Evolutionary conservation across 1,140 invertebrate species (phyloP), one percentile per base, ranked within the genome.

Genomic region (Olivierus martensii): DNA sequence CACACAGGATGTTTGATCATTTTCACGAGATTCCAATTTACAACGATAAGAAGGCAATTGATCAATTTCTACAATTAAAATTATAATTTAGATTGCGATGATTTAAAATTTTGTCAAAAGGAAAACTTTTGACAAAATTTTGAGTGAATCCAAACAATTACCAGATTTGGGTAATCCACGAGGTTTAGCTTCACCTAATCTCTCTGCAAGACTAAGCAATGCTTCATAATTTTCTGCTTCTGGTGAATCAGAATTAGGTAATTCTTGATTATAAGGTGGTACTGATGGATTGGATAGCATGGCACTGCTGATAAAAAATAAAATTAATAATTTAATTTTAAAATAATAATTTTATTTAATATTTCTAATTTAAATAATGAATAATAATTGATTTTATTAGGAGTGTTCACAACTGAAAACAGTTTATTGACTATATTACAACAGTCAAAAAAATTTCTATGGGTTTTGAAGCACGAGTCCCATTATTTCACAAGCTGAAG

Each of bases 181-280:
- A 6, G 67, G 64, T n/a, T 66, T 43, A 22, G 41, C 70, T 46
- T 71, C 69, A 12, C 70, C 70, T 36, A 70, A 51, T 42, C 67
- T 56, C 45, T 71, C 70, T 3, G 69, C 69, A 38, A 73, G 52
- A 49, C 48, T 17, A 37, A 70, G 55, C 46, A 71, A 53, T 17
- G 66, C 65, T 66, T 69, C 41, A 22, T 43, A 43, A 22, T 43
- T 43, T 22, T 43, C 41, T 18, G 41, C 17, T 22, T 43, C 41
- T 17, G 41, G 41, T 6, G 28, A 28, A 28, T 28, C 28, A 6
- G 28, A 28, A 28, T 28, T 28, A 28, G 28, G 28, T 28, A 28
- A 28, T 28, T 28, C 28, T 28, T 28, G 28, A 9, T 28, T 28
- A 28, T 28, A 28, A 28, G 28, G 28, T 28, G 28, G 28, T 28